Base-by-base conservation (phyloP, 2,888 invertebrate species). In the Chouioia cunea region DNA sequence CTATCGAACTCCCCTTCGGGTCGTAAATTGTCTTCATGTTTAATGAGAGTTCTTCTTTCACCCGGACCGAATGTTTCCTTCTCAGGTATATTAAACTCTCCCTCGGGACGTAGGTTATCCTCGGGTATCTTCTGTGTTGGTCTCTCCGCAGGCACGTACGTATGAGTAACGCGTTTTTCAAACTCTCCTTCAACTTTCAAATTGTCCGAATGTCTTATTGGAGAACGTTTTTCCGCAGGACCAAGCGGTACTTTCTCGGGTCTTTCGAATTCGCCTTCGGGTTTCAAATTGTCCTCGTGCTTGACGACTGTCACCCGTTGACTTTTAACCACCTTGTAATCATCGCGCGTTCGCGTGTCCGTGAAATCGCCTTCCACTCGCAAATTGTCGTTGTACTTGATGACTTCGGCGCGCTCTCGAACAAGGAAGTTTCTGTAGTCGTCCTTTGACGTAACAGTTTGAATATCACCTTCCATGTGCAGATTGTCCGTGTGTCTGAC, bases 331-430 rank as follows among this genome's bases (percentile, higher is more conserved):
- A 88, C 80, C 53, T 88, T 86, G 74, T 88, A 57, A 89, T 90
- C 74, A 86, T 86, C 76, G 0, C 75, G 73, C 0, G 78, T 71
- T 91, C 76, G 87, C 10, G 80, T 80, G 73, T 89, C 89, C 74
- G 36, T 66, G 43, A 91, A 89, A 77, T 86, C 88, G 12, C 91
- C 91, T 81, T 91, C 91, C 83, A 90, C 87, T 79, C 87, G 89
- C 10, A 88, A 77, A 71, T 88, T 87, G 71, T 88, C 88, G 68
- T 81, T 77, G 23, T 84, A 83, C 68, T 86, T 87, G 10, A 86
- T 86, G 74, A 86, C 86, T 77, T 81, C 82, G 0, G 84, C 83
- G 18, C 87, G 80, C 83, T 90, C 88, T 64, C 87, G 87, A 76
- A 85, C 86, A 65, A 69, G 50, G 18, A 60, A 71, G 15, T 71